Evolutionary conservation across 2,113 vertebrate genomes (phyloP).

Genomic region (Paramisgurnus dabryanus): DNA sequence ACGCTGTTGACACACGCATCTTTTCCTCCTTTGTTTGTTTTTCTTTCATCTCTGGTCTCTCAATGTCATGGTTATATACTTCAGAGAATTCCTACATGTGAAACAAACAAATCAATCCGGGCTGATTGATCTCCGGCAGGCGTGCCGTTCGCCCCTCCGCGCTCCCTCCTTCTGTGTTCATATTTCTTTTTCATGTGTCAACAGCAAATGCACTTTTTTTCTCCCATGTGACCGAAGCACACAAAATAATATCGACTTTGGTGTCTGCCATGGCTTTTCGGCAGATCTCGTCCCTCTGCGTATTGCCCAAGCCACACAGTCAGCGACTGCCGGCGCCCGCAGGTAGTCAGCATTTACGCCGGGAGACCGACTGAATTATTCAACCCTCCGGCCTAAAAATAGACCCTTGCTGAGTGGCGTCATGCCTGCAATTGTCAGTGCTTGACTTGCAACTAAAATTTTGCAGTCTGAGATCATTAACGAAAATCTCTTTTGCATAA

Average conservation of each 20-base stretch:
- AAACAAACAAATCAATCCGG: constrained; percentile 55
- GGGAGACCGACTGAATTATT: constrained; percentile 62
- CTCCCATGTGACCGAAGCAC: constrained; percentile 62
- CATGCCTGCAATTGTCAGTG: constrained; percentile 49
- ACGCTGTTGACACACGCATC: not conserved
- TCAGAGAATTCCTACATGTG: constrained; percentile 49
- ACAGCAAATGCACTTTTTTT: constrained; percentile 70
- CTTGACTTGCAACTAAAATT: constrained; percentile 16
- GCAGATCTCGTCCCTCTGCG: constrained; percentile 41
- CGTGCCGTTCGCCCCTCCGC: constrained; percentile 53
- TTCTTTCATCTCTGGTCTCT: constrained; percentile 39
- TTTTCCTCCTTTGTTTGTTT: constrained; percentile 28
- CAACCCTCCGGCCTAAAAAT: constrained; percentile 59
- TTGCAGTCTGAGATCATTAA: not conserved
- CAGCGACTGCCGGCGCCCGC: not conserved
- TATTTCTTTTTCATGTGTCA: constrained; percentile 65
- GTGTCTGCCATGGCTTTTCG: constrained; percentile 67
- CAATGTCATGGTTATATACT: constrained; percentile 47
- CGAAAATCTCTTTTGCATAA: not conserved
- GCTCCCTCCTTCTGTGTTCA: constrained; percentile 56
- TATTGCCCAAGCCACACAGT: constrained; percentile 37
- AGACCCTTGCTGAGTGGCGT: constrained; percentile 47
- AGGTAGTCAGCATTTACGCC: constrained; percentile 43
- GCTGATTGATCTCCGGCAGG: constrained; percentile 47
- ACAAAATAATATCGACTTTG: constrained; percentile 67